Evolutionary conservation across 2,888 invertebrate species (phyloP).

Genomic region (Pseudococcus viburni): DNA sequence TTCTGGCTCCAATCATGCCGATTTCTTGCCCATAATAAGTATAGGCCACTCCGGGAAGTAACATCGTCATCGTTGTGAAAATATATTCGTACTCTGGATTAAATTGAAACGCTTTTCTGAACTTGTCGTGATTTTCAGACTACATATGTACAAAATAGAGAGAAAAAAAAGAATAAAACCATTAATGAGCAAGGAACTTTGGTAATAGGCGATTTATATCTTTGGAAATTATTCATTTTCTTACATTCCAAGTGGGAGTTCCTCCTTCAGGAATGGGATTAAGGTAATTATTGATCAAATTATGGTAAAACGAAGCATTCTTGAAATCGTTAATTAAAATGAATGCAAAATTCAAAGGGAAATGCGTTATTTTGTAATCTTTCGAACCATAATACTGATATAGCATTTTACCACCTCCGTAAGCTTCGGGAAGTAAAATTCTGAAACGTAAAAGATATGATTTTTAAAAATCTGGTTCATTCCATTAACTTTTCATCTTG

Average conservation of each 20-base stretch:
- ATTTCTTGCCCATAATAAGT: slow-evolving; percentile 76
- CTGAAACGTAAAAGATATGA: neutral
- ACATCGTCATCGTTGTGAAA: slow-evolving; percentile 73
- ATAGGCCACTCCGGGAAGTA: slow-evolving; percentile 74
- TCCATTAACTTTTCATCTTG: no score
- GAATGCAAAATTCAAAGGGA: slow-evolving; percentile 81
- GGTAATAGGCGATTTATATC: neutral
- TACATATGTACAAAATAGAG: slow-evolving; percentile 54
- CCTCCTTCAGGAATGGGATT: neutral
- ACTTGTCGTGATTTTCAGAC: slow-evolving; percentile 70
- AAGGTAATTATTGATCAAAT: neutral
- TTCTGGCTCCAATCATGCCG: slow-evolving; percentile 71
- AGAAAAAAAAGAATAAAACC: neutral
- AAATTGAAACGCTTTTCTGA: slow-evolving; percentile 70
- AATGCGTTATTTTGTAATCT: slow-evolving; percentile 71
- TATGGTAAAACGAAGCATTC: slow-evolving; percentile 7
- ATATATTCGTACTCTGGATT: slow-evolving; percentile 71
- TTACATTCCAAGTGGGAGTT: neutral
- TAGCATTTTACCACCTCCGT: neutral
- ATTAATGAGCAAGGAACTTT: neutral
- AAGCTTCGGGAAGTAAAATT: slow-evolving; percentile 5
- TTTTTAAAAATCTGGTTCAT: no score
- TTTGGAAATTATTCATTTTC: neutral
- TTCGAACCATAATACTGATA: neutral
- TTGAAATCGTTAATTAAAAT: neutral